These are phyloP conservation scores for Cryptotermes secundus DNA, from an alignment of 1,140 invertebrate species.

Conservation along the genomic window DNA sequence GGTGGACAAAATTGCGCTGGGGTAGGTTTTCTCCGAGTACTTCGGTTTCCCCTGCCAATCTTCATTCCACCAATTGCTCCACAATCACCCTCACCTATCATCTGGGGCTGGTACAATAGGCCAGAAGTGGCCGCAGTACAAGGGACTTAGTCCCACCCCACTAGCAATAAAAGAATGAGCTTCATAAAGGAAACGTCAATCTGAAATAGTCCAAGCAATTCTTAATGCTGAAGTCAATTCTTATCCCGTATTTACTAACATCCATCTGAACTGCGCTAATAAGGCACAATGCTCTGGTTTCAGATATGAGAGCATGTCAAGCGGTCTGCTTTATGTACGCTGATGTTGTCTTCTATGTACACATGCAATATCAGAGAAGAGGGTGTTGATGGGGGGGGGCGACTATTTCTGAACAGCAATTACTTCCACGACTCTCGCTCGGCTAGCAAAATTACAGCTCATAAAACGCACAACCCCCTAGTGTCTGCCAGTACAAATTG, in stretches of 20 bases:
- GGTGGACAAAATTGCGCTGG: too few species aligned
- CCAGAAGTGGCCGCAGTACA: too few species aligned
- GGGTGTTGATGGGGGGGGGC: background rate
- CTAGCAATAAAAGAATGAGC: too few species aligned
- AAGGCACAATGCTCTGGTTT: background rate
- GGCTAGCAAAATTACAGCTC: background rate
- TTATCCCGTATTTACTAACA: background rate
- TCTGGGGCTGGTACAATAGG: too few species aligned
- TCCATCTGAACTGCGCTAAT: background rate
- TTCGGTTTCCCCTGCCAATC: too few species aligned
- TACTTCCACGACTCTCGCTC: background rate
- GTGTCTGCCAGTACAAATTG: background rate
- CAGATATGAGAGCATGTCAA: background rate
- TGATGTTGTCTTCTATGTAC: background rate
- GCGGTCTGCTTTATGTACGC: too few species aligned
- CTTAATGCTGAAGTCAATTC: background rate
- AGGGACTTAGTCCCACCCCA: too few species aligned
- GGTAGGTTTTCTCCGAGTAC: too few species aligned
- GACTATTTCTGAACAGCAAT: background rate
- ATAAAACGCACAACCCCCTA: background rate
- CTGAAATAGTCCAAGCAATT: background rate
- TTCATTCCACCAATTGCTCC: too few species aligned
- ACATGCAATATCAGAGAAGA: background rate
- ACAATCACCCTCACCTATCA: too few species aligned
- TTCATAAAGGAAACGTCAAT: too few species aligned